Base-by-base conservation (phyloP, 1,140 invertebrate genomes). In the Ips nitidus region DNA sequence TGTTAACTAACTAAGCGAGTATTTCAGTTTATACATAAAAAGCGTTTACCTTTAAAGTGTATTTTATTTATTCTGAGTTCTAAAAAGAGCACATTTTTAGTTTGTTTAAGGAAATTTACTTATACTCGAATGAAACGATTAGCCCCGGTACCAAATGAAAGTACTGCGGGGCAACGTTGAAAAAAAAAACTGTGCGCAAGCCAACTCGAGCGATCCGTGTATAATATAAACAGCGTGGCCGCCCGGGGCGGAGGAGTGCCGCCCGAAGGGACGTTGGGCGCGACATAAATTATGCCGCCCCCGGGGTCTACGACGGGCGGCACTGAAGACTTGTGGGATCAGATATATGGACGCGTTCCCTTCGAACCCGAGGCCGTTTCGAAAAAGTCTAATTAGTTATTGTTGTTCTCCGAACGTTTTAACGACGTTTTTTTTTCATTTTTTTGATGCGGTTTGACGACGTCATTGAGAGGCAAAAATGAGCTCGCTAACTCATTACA, bases 171-270 rank as follows among this genome's bases (percentile, higher is more conserved):
- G n/a, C n/a, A n/a, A n/a, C n/a, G n/a, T n/a, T n/a, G n/a, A n/a
- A 63, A 57, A 47, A 53, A 47, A 61, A 39, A 8, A 57, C 36
- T 47, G 59, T 61, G 67, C 67, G 52, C 67, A 59, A 69, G 67
- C 50, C 60, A 69, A 43, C 57, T 61, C 59, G 52, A 50, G 5
- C 57, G 58, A 58, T 58, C 45, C 59, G 59, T 50, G 56, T 42
- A 69, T 63, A 61, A 69, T 69, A 69, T 52, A 69, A 69, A 69
- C 67, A 69, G 67, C 67, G 67, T 69, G 67, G 42, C 60, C 60
- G 67, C 67, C 67, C 52, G n/a, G 67, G 60, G 67, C 67, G 67
- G 60, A 69, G 67, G 60, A 69, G 67, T 63, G 67, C 67, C 67
- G 67, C 67, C 67, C 59, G 52, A 60, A 57, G 67, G 52, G 67